Base-by-base conservation (phyloP, 2,797 vertebrate species). In the Lates japonicus region DNA sequence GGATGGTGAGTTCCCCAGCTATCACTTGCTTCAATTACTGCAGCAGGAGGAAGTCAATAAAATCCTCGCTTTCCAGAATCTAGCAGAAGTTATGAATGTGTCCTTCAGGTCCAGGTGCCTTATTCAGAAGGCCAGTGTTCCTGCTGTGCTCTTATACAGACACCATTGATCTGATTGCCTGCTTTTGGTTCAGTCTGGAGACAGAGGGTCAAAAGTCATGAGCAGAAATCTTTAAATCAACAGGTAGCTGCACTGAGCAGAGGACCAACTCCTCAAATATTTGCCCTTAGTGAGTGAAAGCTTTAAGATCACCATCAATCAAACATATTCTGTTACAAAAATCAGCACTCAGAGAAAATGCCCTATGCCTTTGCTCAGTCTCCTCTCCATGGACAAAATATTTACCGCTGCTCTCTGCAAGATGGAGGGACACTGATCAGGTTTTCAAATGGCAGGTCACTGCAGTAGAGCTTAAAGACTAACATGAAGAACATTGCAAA, bases 1-100 rank as follows among this genome's bases (percentile, higher is more conserved):
- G 73, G 85, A 86, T 78, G 63, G 70, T 16, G 5, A 69, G 73
- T 42, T 69, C 59, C 64, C 52, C 42, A 37, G 67, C 49, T 75
- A 74, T 78, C 59, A 41, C 58, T 78, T 70, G 78, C 80, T 82
- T 75, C 78, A 87, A 85, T 82, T 82, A 75, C 75, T 71, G n/a
- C 59, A 2, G 2, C 49, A 62, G 51, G 55, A 74, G 52, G 60
- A 60, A 71, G 67, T 87, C 80, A 67, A 85, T 87, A 85, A 83
- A 85, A 80, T 25, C 37, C 51, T 48, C 5, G 6, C 63, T 79
- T 78, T 76, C 65, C 57, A 46, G 72, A 70, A 82, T 78, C 35
- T 49, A 57, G 42, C 29, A 62, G 11, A 77, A 66, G 66, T 80
- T 75, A 76, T 81, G 62, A 80, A 82, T 66, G 79, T 82, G 82